phyloP scores from a whole-genome alignment of 2,113 vertebrate genomes.

The Scopus umbretta region DNA sequence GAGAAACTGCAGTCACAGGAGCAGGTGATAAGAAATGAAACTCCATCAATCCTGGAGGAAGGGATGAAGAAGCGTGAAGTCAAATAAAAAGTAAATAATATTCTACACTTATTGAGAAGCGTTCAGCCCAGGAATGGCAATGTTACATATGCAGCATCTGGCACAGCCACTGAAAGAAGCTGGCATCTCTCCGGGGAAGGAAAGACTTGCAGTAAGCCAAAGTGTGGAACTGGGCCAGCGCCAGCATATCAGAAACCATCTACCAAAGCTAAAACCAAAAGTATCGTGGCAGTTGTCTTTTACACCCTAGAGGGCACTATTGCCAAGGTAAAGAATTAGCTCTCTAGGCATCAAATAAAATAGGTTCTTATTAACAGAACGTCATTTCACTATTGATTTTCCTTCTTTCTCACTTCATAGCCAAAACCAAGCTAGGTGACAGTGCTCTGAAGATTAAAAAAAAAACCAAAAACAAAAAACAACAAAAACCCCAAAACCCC shows the following conservation, averaged over 20 bases:
- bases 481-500: neutral
- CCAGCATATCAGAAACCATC: neutral
- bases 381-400: neutral
- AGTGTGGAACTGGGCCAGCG: neutral
- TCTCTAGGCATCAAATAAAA: neutral
- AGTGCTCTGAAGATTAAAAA: neutral
- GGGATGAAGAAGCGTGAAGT: slow-evolving; percentile 10
- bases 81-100: slow-evolving; percentile 22
- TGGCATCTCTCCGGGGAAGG: neutral
- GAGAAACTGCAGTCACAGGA: neutral
- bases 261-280: neutral
- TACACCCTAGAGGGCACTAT: slow-evolving; percentile 54
- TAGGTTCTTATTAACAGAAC: neutral
- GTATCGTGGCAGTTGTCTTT: neutral
- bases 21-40: slow-evolving; percentile 32
- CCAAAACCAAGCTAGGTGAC: neutral
- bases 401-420: neutral
- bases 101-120: neutral
- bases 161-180: neutral
- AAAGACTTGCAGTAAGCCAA: neutral
- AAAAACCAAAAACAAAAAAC: neutral
- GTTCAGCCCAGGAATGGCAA: neutral
- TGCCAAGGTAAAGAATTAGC: neutral
- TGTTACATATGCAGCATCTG: neutral
- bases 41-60: slow-evolving; percentile 36